A percentile compares a stretch with the other conserved stretches of the same genome.
These are phyloP conservation scores for Mylabris sibirica DNA, from an alignment of 2,888 invertebrate species.

Conservation along the genomic window DNA sequence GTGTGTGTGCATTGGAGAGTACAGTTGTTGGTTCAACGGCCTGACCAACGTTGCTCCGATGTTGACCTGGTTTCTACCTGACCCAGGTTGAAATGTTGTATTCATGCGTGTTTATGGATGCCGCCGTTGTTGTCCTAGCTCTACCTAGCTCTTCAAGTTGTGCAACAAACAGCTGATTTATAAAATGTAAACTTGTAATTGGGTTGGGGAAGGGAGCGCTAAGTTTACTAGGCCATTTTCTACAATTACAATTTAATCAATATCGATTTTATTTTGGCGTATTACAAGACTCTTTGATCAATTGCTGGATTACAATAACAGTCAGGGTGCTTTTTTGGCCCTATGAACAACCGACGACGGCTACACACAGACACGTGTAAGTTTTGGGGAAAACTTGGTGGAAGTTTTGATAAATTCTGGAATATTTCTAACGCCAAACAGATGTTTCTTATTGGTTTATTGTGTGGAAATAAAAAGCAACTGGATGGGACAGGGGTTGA, in stretches of 20 bases:
- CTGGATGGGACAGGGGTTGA: too few species aligned
- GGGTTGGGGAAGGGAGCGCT: neutral
- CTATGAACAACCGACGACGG: neutral
- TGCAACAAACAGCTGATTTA: slow-evolving; percentile 51
- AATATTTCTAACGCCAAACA: neutral
- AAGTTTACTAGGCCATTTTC: slow-evolving; percentile 26
- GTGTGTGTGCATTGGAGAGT: slow-evolving; percentile 7
- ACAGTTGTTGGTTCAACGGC: slow-evolving; percentile 49
- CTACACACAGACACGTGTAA: neutral
- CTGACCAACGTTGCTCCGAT: slow-evolving; percentile 50
- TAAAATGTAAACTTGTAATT: slow-evolving; percentile 36
- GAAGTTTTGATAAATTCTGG: neutral
- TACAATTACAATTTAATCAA: neutral
- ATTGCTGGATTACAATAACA: neutral
- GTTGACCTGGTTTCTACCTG: slow-evolving; percentile 52
- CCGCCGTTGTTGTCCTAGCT: slow-evolving; percentile 32
- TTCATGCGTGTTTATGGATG: slow-evolving; percentile 36
- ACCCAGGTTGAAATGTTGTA: slow-evolving; percentile 50
- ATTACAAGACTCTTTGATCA: too few species aligned
- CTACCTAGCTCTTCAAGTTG: slow-evolving; percentile 42
- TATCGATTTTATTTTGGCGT: neutral
- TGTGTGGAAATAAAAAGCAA: neutral
- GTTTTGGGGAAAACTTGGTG: neutral
- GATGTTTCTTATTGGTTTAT: neutral
- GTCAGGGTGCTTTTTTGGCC: neutral